phyloP scores from a whole-genome alignment of 2,113 vertebrate species.

The Heterotilapia buettikoferi region DNA sequence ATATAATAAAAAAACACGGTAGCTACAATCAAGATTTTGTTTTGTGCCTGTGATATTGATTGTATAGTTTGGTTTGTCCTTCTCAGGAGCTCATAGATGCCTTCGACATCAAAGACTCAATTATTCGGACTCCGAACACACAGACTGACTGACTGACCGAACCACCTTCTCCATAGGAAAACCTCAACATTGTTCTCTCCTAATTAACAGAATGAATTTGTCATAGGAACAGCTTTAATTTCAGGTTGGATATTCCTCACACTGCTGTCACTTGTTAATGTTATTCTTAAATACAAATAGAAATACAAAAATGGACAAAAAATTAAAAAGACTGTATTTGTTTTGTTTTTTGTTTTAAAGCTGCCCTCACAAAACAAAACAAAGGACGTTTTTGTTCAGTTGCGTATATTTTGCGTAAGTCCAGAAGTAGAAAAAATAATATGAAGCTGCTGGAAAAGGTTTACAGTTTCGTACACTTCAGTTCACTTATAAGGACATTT shows the following conservation, averaged over 20 bases:
- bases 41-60: background rate
- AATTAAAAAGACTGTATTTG: no score
- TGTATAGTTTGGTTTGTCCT: background rate
- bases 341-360: no score
- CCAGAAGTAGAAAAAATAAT: no score
- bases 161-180: background rate
- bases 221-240: background rate
- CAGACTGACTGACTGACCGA: constrained; percentile 13
- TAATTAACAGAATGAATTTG: background rate
- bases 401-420: no score
- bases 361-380: no score
- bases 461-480: no score
- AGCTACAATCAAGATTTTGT: background rate
- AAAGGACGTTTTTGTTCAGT: no score
- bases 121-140: constrained; percentile 46
- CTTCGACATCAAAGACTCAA: constrained; percentile 59
- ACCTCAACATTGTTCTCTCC: background rate
- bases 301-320: no score
- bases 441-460: no score
- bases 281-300: no score
- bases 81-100: constrained; percentile 62
- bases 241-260: background rate
- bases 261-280: no score
- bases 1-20: background rate
- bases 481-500: no score